Percentiles rank a stretch among this genome's conserved stretches.
Conservation (phyloP, 2,797 vertebrate species). For the Molossus molossus region DNA sequence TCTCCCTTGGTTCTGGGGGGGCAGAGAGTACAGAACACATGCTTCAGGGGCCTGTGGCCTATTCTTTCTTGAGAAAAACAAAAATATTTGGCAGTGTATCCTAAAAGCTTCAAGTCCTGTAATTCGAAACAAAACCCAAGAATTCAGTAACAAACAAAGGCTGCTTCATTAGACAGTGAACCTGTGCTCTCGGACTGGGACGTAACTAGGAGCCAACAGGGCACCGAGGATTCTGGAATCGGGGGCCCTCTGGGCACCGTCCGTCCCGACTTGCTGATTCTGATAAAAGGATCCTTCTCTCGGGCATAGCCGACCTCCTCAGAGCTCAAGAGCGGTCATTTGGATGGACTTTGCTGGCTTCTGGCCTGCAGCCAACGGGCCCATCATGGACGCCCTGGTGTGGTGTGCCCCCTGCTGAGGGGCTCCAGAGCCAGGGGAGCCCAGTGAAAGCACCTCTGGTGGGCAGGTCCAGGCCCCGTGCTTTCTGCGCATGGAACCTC, state of each 20-base stretch:
- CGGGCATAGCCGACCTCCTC: not conserved
- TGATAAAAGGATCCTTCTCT: not conserved
- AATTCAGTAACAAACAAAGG: slow-evolving; percentile 45
- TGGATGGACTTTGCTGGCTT: not conserved
- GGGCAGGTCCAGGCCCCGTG: not conserved
- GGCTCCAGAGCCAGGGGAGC: not conserved
- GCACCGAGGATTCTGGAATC: not conserved
- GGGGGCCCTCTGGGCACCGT: not conserved
- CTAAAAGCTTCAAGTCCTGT: slow-evolving; percentile 55
- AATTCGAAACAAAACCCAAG: slow-evolving; percentile 74
- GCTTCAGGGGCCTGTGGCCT: slow-evolving; percentile 20
- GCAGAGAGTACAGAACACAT: not conserved
- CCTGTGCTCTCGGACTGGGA: not conserved
- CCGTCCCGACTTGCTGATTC: not conserved
- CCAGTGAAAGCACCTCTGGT: not conserved
- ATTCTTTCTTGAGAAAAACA: slow-evolving; percentile 64
- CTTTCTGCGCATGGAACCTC: not conserved
- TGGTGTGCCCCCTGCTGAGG: not conserved
- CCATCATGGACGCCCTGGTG: accelerated
- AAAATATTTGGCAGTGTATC: slow-evolving; percentile 57
- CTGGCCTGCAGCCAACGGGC: not conserved
- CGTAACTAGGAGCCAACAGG: not conserved
- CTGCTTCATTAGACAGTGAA: not conserved
- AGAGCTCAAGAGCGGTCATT: not conserved
- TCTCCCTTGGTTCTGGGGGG: slow-evolving; percentile 4